Evolutionary conservation across 2,113 vertebrate genomes (phyloP).

Genomic region (Melanerpes formicivorus): DNA sequence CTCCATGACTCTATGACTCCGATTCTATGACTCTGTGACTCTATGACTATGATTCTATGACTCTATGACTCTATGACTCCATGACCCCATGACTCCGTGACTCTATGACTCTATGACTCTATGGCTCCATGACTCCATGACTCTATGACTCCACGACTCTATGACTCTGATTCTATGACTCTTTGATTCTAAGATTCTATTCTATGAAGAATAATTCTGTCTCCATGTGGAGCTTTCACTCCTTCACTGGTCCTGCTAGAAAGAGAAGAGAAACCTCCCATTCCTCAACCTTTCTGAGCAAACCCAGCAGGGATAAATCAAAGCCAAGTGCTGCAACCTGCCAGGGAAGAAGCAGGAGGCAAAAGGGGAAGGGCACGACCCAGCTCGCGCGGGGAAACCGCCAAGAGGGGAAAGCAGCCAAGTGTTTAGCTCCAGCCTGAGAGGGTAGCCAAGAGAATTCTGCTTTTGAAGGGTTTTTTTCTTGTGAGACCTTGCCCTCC

Average conservation of each 20-base stretch:
- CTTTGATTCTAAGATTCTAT: too few relatives aligned
- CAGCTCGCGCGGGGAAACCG: rapidly evolving
- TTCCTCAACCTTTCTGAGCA: not conserved
- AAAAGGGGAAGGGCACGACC: not conserved
- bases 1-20: too few relatives aligned
- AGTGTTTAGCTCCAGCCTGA: not conserved
- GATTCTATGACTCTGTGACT: too few relatives aligned
- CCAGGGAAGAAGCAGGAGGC: not conserved
- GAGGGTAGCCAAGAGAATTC: not conserved
- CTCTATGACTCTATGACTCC: too few relatives aligned
- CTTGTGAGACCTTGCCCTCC: not conserved
- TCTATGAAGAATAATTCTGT: not conserved
- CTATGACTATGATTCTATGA: too few relatives aligned
- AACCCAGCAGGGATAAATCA: not conserved
- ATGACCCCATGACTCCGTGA: too few relatives aligned
- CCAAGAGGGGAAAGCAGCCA: not conserved
- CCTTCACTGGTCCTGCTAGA: not conserved
- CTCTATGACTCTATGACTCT: too few relatives aligned
- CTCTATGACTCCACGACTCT: too few relatives aligned
- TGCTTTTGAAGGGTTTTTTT: not conserved
- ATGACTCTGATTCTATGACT: too few relatives aligned
- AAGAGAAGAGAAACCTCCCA: rapidly evolving
- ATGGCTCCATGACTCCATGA: too few relatives aligned
- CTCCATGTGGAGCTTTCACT: rapidly evolving
- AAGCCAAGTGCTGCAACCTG: not conserved